Conservation (phyloP, 2,888 invertebrate species). For the Eudasyphora cyanicolor region DNA sequence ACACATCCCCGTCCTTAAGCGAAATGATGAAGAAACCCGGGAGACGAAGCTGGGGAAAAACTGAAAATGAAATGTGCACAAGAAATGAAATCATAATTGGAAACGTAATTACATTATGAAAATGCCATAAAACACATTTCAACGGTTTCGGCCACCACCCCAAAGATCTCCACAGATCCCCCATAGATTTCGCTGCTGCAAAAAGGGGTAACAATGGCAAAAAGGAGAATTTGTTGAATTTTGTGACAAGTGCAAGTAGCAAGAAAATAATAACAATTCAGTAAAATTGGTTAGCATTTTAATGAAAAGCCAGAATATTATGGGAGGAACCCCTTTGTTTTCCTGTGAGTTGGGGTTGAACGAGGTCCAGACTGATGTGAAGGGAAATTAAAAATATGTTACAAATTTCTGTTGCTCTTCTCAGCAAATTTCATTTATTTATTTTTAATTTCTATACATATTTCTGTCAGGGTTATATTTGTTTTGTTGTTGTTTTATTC, state of each 20-base stretch:
- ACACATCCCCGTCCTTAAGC: not conserved
- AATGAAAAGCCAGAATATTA: not conserved
- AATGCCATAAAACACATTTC: conserved; percentile 64
- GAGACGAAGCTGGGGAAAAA: not conserved
- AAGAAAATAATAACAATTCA: not conserved
- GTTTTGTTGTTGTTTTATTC: not conserved
- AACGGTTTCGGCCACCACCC: not conserved
- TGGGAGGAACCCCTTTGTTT: not conserved
- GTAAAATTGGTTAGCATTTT: conserved; percentile 15
- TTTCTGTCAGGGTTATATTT: not conserved
- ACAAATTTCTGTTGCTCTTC: conserved; percentile 9
- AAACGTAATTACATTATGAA: conserved; percentile 64
- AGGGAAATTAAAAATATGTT: conserved; percentile 7
- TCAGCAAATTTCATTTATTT: not conserved
- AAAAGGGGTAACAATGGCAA: conserved; percentile 32
- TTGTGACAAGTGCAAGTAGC: conserved; percentile 48
- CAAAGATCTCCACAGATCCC: not conserved
- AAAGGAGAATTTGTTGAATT: conserved; percentile 43
- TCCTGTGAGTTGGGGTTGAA: not conserved
- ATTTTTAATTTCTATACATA: not conserved
- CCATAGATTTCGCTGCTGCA: not conserved
- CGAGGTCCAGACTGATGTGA: not conserved
- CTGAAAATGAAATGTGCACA: conserved; percentile 33
- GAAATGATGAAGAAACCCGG: not conserved
- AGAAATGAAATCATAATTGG: conserved; percentile 60